phyloP scores from a whole-genome alignment of 2,888 invertebrate species.

The Drosophila kuntzei region DNA sequence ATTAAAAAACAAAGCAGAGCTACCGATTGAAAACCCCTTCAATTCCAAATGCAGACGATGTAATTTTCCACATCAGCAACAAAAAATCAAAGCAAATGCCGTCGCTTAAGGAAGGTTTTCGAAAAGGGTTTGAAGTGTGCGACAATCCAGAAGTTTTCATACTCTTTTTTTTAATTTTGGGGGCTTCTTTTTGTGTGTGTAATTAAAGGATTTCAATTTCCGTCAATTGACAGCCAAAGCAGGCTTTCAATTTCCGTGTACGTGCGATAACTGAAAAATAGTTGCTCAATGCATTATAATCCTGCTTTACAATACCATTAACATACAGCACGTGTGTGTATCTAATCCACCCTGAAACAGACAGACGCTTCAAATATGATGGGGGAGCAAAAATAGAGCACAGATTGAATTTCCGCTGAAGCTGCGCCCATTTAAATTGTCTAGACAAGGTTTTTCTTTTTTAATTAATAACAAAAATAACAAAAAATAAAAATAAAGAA shows the following conservation, averaged over 20 bases:
- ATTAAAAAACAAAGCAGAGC: constrained; percentile 30
- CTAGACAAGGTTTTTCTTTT: constrained; percentile 69
- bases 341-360: constrained; percentile 19
- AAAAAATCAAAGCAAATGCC: constrained; percentile 45
- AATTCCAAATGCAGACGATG: constrained; percentile 51
- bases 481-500: constrained; percentile 12
- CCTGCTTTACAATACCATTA: constrained; percentile 47
- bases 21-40: constrained; percentile 7
- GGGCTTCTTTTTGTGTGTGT: constrained; percentile 2
- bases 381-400: constrained; percentile 70
- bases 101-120: constrained; percentile 29
- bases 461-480: constrained; percentile 68
- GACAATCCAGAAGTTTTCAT: not conserved
- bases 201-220: constrained; percentile 71
- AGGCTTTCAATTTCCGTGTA: constrained; percentile 61
- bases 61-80: constrained; percentile 6
- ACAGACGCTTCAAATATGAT: constrained; percentile 38
- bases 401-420: constrained; percentile 76
- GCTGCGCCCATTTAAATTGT: constrained; percentile 68
- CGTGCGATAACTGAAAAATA: constrained; percentile 44
- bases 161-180: not conserved
- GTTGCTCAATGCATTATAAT: constrained; percentile 38
- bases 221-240: constrained; percentile 48
- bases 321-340: constrained; percentile 35
- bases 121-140: constrained; percentile 35